These are phyloP conservation scores for Poeciliopsis turrubarensis DNA, from an alignment of 2,113 vertebrate genomes.

Conservation along the genomic window DNA sequence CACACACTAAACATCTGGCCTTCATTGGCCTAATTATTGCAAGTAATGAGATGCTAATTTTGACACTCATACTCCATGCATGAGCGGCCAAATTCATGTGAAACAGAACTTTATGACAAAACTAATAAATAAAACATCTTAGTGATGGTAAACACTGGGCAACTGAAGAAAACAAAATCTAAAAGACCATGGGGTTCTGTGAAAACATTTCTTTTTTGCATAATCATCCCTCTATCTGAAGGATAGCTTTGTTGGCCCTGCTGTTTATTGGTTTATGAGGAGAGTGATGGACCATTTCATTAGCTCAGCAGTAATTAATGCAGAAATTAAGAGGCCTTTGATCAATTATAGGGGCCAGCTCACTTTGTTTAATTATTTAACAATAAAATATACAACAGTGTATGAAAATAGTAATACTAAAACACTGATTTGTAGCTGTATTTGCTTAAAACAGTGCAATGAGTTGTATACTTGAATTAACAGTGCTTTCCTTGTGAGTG, in stretches of 20 bases:
- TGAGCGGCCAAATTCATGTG: constrained; percentile 82
- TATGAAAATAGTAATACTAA: constrained; percentile 12
- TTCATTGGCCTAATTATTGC: constrained; percentile 91
- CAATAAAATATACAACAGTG: constrained; percentile 29
- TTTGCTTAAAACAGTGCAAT: constrained; percentile 1
- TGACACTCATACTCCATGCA: constrained; percentile 88
- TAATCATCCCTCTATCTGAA: constrained; percentile 61
- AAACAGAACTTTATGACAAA: constrained; percentile 85
- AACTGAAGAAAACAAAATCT: constrained; percentile 61
- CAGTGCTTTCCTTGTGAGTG: no score
- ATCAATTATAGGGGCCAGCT: constrained; percentile 54
- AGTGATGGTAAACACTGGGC: constrained; percentile 81
- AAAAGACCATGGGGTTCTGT: constrained; percentile 43
- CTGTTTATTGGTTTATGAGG: constrained; percentile 72
- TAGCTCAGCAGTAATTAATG: constrained; percentile 73
- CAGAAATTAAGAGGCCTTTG: constrained; percentile 64
- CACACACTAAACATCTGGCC: constrained; percentile 87
- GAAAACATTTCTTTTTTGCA: constrained; percentile 68
- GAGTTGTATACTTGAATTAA: background rate
- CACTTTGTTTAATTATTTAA: constrained; percentile 53
- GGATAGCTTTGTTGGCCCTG: constrained; percentile 64
- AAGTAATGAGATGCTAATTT: constrained; percentile 95
- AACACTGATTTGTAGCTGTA: constrained; percentile 18
- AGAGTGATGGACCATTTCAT: constrained; percentile 75
- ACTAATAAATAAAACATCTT: constrained; percentile 87